phyloP scores from a whole-genome alignment of 2,113 vertebrate species.

The Andinoacara biseriatus region DNA sequence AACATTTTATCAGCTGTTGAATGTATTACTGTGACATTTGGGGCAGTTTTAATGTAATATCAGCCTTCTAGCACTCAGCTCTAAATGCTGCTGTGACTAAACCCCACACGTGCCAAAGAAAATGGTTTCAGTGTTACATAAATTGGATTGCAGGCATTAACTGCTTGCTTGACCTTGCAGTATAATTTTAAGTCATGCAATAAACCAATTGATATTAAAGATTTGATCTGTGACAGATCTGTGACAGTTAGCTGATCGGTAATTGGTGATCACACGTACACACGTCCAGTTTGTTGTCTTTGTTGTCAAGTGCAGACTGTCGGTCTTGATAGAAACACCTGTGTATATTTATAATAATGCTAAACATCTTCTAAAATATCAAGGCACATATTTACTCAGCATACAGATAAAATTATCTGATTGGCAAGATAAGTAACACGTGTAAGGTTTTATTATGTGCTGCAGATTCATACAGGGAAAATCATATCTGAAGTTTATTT shows the following conservation, averaged over 20 bases:
- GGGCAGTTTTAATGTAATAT: not conserved
- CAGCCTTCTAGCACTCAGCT: not conserved
- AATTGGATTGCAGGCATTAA: not conserved
- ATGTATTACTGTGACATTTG: not conserved
- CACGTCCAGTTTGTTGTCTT: no score
- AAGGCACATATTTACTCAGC: not conserved
- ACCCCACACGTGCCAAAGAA: not conserved
- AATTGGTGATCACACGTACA: not conserved
- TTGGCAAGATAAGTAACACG: not conserved
- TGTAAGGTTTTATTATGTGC: not conserved
- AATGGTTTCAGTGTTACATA: not conserved
- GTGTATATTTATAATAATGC: not conserved
- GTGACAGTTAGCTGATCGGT: rapidly evolving
- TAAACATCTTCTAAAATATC: not conserved
- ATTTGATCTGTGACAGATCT: no score
- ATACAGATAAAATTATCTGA: not conserved
- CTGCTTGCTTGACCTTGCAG: not conserved
- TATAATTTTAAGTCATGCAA: not conserved
- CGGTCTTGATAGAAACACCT: not conserved
- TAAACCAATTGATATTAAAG: not conserved
- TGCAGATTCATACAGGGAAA: not conserved
- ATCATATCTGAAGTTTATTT: not conserved
- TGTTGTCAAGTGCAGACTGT: no score
- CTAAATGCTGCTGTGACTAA: not conserved
- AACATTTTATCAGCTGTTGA: not conserved